These are phyloP conservation scores for Calephelis perditalis DNA, from an alignment of 2,888 invertebrate genomes.

Conservation along the genomic window DNA sequence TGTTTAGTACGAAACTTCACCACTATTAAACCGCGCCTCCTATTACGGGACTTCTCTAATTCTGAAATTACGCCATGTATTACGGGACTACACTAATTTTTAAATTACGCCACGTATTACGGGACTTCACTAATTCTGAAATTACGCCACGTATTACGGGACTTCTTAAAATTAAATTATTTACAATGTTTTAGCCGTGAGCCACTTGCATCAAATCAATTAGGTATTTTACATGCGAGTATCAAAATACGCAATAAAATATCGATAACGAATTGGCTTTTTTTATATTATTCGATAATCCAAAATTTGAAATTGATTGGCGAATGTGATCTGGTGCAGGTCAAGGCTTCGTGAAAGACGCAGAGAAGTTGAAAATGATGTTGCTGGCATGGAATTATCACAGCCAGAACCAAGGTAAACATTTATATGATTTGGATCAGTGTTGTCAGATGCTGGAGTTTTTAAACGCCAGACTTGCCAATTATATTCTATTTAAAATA, in stretches of 20 bases:
- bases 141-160: no score
- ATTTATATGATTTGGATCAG: slow-evolving; percentile 30
- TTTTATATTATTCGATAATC: slow-evolving; percentile 34
- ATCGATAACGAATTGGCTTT: slow-evolving; percentile 32
- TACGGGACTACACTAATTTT: not conserved
- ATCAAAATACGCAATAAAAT: slow-evolving; percentile 42
- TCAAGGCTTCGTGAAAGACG: slow-evolving; percentile 85
- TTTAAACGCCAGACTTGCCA: not conserved
- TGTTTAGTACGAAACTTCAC: no score
- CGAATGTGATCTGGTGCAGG: slow-evolving; percentile 76
- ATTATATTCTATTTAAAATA: no score
- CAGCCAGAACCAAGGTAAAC: slow-evolving; percentile 84
- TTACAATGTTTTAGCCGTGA: slow-evolving; percentile 25
- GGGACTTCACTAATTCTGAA: no score
- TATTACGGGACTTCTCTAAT: slow-evolving; percentile 1
- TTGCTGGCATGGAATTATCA: slow-evolving; percentile 93
- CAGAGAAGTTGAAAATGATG: slow-evolving; percentile 93
- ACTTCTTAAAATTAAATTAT: no score
- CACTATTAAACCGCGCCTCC: not conserved
- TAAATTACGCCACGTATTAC: no score
- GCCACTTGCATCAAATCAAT: slow-evolving; percentile 77
- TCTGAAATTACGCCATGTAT: not conserved
- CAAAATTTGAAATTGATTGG: slow-evolving; percentile 61
- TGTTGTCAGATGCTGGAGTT: not conserved
- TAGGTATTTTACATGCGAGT: slow-evolving; percentile 51